Conservation (phyloP, 2,888 invertebrate species). For the Diarsia dahlii region DNA sequence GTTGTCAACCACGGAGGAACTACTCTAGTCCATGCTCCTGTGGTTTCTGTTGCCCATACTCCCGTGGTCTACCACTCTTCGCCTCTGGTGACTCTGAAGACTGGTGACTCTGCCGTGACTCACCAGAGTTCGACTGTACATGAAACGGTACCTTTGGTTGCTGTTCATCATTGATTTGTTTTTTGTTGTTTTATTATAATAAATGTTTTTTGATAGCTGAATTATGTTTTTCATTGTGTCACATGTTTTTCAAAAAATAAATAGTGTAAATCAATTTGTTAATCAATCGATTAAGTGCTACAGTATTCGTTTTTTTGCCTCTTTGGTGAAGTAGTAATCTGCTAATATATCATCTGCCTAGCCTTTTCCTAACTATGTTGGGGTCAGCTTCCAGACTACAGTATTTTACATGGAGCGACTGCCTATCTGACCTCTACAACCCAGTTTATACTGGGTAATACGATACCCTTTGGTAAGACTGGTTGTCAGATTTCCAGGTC, state of each 20-base stretch:
- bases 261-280: too few relatives aligned
- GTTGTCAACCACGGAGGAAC: slow-evolving; percentile 80
- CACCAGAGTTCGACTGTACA: slow-evolving; percentile 88
- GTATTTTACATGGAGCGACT: too few relatives aligned
- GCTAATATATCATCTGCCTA: too few relatives aligned
- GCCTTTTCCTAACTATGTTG: too few relatives aligned
- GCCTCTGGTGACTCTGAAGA: slow-evolving; percentile 72
- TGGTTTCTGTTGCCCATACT: slow-evolving; percentile 65
- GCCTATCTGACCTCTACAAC: too few relatives aligned
- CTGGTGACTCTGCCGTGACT: slow-evolving; percentile 85
- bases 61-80: slow-evolving; percentile 76
- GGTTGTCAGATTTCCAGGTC: too few relatives aligned
- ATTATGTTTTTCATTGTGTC: background rate
- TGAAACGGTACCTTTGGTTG: slow-evolving; percentile 78
- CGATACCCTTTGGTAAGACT: too few relatives aligned
- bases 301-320: too few relatives aligned
- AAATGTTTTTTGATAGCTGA: slow-evolving; percentile 40
- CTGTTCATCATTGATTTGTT: slow-evolving; percentile 74
- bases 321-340: background rate
- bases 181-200: slow-evolving; percentile 55
- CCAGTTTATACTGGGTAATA: too few relatives aligned
- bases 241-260: too few relatives aligned
- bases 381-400: too few relatives aligned
- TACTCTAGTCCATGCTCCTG: slow-evolving; percentile 67
- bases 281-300: too few relatives aligned